Conservation (phyloP, 2,888 invertebrate genomes). For the Caenorhabditis auriculariae region DNA sequence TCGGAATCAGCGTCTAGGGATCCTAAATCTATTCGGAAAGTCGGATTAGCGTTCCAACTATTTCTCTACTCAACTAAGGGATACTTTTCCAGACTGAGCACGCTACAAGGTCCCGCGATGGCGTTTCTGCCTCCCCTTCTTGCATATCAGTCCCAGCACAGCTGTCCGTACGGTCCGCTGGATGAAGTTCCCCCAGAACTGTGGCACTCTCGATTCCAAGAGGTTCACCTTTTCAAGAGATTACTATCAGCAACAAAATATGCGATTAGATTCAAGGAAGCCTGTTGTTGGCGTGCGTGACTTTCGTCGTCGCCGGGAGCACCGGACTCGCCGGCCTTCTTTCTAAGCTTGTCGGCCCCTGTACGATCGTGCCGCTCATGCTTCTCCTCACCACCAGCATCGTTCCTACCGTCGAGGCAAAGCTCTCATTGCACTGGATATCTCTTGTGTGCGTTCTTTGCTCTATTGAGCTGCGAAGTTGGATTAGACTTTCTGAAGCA, state of each 20-base stretch:
- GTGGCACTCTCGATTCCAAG: slow-evolving; percentile 14
- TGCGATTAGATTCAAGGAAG: slow-evolving; percentile 54
- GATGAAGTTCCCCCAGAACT: slow-evolving; percentile 43
- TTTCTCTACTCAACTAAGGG: neutral
- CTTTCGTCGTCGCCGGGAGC: slow-evolving; percentile 50
- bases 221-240: neutral
- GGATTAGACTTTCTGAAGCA: no score
- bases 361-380: slow-evolving; percentile 59
- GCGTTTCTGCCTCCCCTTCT: slow-evolving; percentile 55
- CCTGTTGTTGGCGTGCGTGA: slow-evolving; percentile 48
- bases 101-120: slow-evolving; percentile 56
- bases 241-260: neutral
- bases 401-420: slow-evolving; percentile 52
- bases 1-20: no score
- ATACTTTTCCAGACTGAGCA: slow-evolving; percentile 40
- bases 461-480: no score
- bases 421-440: slow-evolving; percentile 53
- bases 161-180: slow-evolving; percentile 32
- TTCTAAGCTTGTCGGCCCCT: slow-evolving; percentile 52
- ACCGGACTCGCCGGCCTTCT: slow-evolving; percentile 55
- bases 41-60: neutral
- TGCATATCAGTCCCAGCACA: slow-evolving; percentile 42
- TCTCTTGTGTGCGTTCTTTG: slow-evolving; percentile 52
- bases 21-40: neutral
- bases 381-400: slow-evolving; percentile 48